These are phyloP conservation scores for Brachyopa scutellaris DNA, from an alignment of 2,888 invertebrate genomes.

Conservation along the genomic window DNA sequence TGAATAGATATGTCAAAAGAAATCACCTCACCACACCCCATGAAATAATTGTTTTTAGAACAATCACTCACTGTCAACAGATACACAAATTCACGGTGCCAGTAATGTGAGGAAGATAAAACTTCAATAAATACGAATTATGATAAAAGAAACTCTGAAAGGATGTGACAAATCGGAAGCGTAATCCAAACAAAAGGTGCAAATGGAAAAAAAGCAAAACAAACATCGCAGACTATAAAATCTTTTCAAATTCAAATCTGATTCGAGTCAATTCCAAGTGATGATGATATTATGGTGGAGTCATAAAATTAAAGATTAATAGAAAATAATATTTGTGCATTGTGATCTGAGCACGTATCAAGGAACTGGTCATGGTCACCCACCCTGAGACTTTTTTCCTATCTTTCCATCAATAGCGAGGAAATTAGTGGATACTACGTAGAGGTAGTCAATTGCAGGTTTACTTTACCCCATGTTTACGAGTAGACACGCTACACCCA, in stretches of 20 bases:
- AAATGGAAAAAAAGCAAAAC: conserved; percentile 13
- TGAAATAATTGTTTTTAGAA: conserved; percentile 4
- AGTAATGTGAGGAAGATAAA: conserved; percentile 6
- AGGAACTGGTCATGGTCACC: background rate
- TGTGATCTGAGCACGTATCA: background rate
- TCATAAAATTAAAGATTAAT: background rate
- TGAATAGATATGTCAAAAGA: background rate
- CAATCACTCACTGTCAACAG: background rate
- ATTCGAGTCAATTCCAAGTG: conserved; percentile 10
- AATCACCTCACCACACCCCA: background rate
- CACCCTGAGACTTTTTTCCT: conserved; percentile 3
- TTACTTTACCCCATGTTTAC: background rate
- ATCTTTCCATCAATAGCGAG: background rate
- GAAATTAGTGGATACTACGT: conserved; percentile 5
- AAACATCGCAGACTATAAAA: background rate
- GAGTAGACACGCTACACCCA: background rate
- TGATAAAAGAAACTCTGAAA: conserved; percentile 11
- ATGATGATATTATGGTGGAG: background rate
- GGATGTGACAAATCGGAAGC: conserved; percentile 25
- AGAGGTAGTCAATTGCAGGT: conserved; percentile 7
- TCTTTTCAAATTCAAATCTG: conserved; percentile 14
- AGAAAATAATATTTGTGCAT: background rate
- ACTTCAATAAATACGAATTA: background rate
- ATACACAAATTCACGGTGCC: background rate
- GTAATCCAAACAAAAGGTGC: background rate